phyloP scores from a whole-genome alignment of 2,113 vertebrate species.

The Gila orcuttii region DNA sequence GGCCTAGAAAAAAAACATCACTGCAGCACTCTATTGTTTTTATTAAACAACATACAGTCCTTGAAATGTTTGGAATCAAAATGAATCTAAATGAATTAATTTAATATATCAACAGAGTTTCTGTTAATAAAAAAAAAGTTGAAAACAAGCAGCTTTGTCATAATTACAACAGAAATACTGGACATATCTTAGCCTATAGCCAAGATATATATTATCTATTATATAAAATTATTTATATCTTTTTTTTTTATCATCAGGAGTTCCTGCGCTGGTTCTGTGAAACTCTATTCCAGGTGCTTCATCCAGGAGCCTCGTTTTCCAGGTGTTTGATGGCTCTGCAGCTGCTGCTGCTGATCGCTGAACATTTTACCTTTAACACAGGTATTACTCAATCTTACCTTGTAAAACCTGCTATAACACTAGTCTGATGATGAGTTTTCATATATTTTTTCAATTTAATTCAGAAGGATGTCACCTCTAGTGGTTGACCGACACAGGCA shows the following conservation, averaged over 20 bases:
- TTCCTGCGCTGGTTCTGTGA: constrained; percentile 86
- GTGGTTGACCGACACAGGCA: background rate
- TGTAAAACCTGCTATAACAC: background rate
- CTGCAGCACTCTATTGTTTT: too few species aligned
- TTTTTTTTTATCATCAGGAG: constrained; percentile 70
- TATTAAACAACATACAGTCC: too few species aligned
- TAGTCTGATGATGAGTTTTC: background rate
- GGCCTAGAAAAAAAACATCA: too few species aligned
- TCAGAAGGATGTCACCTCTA: background rate
- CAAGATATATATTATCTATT: too few species aligned
- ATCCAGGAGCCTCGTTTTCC: constrained; percentile 90
- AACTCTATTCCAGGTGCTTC: constrained; percentile 84
- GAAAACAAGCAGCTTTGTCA: too few species aligned
- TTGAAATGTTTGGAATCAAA: too few species aligned
- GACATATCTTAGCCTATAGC: too few species aligned
- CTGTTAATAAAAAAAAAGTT: too few species aligned
- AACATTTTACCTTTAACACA: constrained; percentile 79
- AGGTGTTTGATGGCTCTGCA: constrained; percentile 86
- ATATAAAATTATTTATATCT: background rate
- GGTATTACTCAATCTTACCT: constrained; percentile 62
- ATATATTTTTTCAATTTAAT: background rate
- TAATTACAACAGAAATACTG: too few species aligned
- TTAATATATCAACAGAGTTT: too few species aligned
- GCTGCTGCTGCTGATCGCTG: constrained; percentile 84
- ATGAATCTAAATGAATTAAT: too few species aligned